Percentiles rank a stretch among this genome's conserved stretches.
Conservation (phyloP, 2,888 invertebrate genomes). For the Serripes groenlandicus region DNA sequence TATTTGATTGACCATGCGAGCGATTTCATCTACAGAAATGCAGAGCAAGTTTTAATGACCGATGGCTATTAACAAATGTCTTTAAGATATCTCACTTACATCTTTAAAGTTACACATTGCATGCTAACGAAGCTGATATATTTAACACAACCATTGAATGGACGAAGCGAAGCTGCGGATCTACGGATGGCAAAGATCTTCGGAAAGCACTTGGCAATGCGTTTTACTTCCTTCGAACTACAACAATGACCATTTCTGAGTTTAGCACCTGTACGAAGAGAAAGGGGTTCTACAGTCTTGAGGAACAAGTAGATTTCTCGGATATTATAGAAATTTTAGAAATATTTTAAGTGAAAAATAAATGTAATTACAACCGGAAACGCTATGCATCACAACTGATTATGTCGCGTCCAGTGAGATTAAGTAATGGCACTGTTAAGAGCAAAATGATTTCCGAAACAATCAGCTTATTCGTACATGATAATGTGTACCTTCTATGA, state of each 20-base stretch:
- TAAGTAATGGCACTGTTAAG: no score
- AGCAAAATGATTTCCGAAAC: no score
- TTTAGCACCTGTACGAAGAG: conserved; percentile 2
- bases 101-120: conserved; percentile 34
- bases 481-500: no score
- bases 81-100: conserved; percentile 10
- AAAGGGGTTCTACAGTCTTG: conserved; percentile 16
- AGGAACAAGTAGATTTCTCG: conserved; percentile 6
- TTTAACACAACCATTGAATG: conserved; percentile 10
- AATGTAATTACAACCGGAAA: neutral
- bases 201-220: neutral
- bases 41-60: neutral
- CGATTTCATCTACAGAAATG: conserved; percentile 18
- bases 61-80: conserved; percentile 17
- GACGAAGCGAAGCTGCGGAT: neutral
- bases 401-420: no score
- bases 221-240: conserved; percentile 18
- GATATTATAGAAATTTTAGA: neutral
- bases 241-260: neutral
- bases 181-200: conserved; percentile 2
- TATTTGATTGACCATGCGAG: neutral
- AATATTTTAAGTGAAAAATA: neutral
- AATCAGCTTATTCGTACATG: no score
- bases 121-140: conserved; percentile 4
- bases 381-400: no score